These are phyloP conservation scores for Ceratoteleas bidentatus DNA, from an alignment of 1,140 invertebrate genomes.

Conservation along the genomic window DNA sequence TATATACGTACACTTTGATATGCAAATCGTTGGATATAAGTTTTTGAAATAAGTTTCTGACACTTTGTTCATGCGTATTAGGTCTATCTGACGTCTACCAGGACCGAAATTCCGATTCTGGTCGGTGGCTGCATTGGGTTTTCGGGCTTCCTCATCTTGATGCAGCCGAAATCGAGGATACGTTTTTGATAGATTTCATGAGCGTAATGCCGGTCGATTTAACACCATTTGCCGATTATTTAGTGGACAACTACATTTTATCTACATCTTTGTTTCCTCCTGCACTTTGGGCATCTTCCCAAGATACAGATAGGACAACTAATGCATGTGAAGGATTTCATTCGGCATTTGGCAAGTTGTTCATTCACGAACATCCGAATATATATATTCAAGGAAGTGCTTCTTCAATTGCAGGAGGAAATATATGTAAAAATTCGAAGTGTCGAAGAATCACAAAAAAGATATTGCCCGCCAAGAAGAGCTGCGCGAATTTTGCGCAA, in stretches of 20 bases:
- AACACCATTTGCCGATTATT: not conserved
- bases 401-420: no score
- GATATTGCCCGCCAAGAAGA: no score
- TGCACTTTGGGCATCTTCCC: not conserved
- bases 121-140: constrained; percentile 16
- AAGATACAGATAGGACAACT: not conserved
- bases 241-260: not conserved
- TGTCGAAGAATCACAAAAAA: no score
- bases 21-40: no score
- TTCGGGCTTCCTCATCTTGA: constrained; percentile 7
- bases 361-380: no score
- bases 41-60: no score
- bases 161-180: constrained; percentile 10
- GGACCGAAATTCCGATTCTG: not conserved
- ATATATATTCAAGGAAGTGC: no score
- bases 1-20: no score
- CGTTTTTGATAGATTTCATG: constrained; percentile 10
- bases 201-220: not conserved
- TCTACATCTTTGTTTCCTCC: not conserved
- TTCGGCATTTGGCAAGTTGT: not conserved
- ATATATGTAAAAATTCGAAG: no score
- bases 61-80: no score
- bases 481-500: no score
- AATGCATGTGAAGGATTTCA: not conserved
- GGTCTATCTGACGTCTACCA: no score